Conservation (phyloP, 2,888 invertebrate species). For the Pachydiplax longipennis region DNA sequence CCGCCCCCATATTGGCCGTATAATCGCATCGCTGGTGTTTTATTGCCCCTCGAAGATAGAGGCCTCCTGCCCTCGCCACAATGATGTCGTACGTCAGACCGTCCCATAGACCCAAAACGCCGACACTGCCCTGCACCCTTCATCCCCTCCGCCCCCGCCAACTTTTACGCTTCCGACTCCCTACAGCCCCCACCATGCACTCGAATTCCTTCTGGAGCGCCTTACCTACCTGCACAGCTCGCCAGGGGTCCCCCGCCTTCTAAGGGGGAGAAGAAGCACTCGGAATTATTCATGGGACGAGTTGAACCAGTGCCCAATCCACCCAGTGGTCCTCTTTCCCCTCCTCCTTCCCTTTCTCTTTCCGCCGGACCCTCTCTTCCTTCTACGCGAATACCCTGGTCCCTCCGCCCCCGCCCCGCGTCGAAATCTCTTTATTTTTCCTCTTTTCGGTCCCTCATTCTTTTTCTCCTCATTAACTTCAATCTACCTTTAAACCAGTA, state of each 20-base stretch:
- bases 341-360: not conserved
- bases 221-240: conserved; percentile 40
- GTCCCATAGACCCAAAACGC: conserved; percentile 11
- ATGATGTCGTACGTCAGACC: conserved; percentile 31
- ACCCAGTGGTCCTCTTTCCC: not conserved
- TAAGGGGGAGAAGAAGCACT: not conserved
- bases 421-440: not conserved
- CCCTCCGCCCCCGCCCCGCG: not conserved
- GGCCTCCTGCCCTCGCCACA: conserved; percentile 7
- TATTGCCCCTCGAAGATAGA: conserved; percentile 3
- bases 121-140: conserved; percentile 21
- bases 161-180: not conserved
- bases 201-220: conserved; percentile 36
- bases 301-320: conserved; percentile 37
- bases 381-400: not conserved
- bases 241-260: conserved; percentile 19
- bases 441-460: not conserved
- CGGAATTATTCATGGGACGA: conserved; percentile 45
- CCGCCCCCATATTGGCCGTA: not conserved
- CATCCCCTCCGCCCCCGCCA: not conserved
- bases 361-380: not conserved
- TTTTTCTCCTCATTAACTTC: conserved; percentile 32
- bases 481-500: conserved; percentile 39
- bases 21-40: conserved; percentile 16
- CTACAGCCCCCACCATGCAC: not conserved